Conservation (phyloP, 2,797 vertebrate species). For the Selene dorsalis region DNA sequence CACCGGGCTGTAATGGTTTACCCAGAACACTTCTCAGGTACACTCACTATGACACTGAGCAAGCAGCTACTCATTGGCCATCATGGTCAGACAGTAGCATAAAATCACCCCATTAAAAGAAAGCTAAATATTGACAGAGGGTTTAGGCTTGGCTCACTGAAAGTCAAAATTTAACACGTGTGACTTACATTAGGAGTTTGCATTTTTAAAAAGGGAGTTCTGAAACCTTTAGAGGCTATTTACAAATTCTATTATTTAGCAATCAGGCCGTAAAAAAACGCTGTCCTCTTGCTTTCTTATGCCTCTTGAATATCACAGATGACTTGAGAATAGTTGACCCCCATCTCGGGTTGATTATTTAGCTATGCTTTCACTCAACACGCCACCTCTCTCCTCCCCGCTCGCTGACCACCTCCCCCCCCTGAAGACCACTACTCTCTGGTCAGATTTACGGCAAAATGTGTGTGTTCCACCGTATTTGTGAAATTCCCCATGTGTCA, state of each 20-base stretch:
- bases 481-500: slow-evolving; percentile 91
- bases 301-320: slow-evolving; percentile 67
- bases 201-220: slow-evolving; percentile 32
- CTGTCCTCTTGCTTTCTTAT: slow-evolving; percentile 6
- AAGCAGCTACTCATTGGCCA: slow-evolving; percentile 71
- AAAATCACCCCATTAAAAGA: slow-evolving; percentile 73
- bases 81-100: slow-evolving; percentile 80
- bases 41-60: slow-evolving; percentile 46
- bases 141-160: slow-evolving; percentile 69
- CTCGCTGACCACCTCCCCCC: slow-evolving; percentile 64
- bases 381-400: slow-evolving; percentile 59
- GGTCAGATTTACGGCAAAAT: slow-evolving; percentile 86
- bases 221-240: slow-evolving; percentile 38
- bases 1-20: slow-evolving; percentile 49
- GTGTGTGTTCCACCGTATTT: slow-evolving; percentile 90
- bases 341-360: slow-evolving; percentile 74
- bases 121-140: slow-evolving; percentile 85
- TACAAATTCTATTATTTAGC: slow-evolving; percentile 44
- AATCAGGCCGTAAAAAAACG: slow-evolving; percentile 42
- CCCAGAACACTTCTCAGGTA: slow-evolving; percentile 56
- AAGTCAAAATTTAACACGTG: slow-evolving; percentile 77
- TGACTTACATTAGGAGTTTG: slow-evolving; percentile 41
- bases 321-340: slow-evolving; percentile 71
- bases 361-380: slow-evolving; percentile 74
- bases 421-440: slow-evolving; percentile 66